These are phyloP conservation scores for Auanema freiburgensis DNA, from an alignment of 2,888 invertebrate species.

Conservation along the genomic window DNA sequence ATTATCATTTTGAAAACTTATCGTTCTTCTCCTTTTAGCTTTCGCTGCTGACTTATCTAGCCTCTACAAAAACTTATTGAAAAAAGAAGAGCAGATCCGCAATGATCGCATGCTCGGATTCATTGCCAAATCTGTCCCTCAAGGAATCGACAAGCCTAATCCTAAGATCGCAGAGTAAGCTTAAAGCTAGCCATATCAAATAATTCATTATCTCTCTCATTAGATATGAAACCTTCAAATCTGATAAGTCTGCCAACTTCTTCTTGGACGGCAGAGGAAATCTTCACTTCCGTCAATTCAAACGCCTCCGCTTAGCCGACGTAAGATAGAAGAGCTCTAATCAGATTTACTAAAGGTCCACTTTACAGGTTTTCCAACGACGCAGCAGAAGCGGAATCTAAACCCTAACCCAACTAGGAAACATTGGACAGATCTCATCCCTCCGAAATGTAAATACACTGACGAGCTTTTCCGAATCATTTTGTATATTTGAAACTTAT, in stretches of 20 bases:
- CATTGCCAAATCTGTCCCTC: constrained; percentile 36
- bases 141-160: constrained; percentile 38
- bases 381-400: constrained; percentile 17
- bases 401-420: neutral
- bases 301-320: constrained; percentile 41
- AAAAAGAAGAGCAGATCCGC: constrained; percentile 35
- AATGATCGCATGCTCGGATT: constrained; percentile 35
- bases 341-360: too few species aligned
- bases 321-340: constrained; percentile 23
- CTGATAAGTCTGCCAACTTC: constrained; percentile 45
- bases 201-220: constrained; percentile 11
- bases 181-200: neutral
- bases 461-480: too few species aligned
- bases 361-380: neutral
- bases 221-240: constrained; percentile 46
- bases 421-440: neutral
- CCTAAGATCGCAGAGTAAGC: constrained; percentile 42
- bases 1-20: too few species aligned
- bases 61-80: constrained; percentile 33
- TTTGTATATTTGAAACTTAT: too few species aligned
- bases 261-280: constrained; percentile 38
- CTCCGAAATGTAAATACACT: neutral
- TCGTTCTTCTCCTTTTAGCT: neutral
- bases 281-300: constrained; percentile 40
- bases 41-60: constrained; percentile 9